Percentiles rank a stretch among this genome's conserved stretches.
Evolutionary conservation across 1,140 invertebrate species (phyloP).

Genomic region (Ganaspis sp.): DNA sequence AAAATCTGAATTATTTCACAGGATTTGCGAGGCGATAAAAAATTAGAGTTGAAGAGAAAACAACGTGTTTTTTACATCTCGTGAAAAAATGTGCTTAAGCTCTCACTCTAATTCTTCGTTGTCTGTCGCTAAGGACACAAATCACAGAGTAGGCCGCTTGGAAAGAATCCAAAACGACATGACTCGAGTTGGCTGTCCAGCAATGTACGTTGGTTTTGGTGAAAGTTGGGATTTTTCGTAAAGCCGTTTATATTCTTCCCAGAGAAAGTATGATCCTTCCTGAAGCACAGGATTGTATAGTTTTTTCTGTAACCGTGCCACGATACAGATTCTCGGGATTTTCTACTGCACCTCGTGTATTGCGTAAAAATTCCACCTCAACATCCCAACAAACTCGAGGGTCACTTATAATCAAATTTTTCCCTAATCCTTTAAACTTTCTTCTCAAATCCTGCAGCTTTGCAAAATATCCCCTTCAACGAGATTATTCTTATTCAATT

Average conservation of each 20-base stretch:
- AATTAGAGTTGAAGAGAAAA: conserved; percentile 2
- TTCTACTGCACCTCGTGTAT: background rate
- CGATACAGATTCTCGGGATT: conserved; percentile 49
- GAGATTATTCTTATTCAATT: background rate
- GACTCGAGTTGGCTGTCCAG: conserved; percentile 37
- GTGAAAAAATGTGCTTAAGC: conserved; percentile 57
- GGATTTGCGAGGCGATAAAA: background rate
- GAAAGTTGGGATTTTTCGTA: conserved; percentile 25
- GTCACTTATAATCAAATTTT: background rate
- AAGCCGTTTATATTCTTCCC: conserved; percentile 21
- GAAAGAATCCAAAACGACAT: conserved; percentile 58
- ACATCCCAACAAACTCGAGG: background rate
- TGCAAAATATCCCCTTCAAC: background rate
- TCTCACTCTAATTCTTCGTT: conserved; percentile 53
- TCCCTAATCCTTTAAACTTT: background rate
- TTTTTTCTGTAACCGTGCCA: conserved; percentile 47
- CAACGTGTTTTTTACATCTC: conserved; percentile 38
- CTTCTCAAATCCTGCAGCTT: background rate
- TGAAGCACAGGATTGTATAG: conserved; percentile 42
- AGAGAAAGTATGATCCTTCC: conserved; percentile 41
- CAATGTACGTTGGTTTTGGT: conserved; percentile 22
- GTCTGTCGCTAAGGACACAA: conserved; percentile 44
- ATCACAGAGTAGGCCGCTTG: conserved; percentile 52
- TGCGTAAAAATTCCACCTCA: background rate
- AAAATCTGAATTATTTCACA: background rate